Base-by-base conservation (phyloP, 2,888 invertebrate genomes). In the Onthophagus sagittarius region DNA sequence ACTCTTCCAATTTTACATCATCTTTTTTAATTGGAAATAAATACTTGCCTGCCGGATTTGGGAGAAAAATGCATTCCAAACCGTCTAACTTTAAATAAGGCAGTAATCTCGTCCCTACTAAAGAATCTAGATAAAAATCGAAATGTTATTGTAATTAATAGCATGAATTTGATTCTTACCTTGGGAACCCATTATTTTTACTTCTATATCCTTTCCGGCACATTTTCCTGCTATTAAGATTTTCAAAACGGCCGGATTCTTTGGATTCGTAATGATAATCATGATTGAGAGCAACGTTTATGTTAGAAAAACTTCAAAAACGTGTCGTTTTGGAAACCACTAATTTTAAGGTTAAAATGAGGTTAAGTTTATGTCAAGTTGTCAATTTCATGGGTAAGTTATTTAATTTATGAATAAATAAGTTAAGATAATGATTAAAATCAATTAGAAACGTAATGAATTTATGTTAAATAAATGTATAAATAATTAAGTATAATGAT, bases 191-290 rank as follows among this genome's bases (percentile, higher is more conserved):
- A 91, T 86, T 80, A 88, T 86, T 77, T 89, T 87, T 75, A 93
- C 79, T 75, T 87, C 85, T 74, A 90, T 85, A 77, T 88, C 84
- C 80, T 88, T 88, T 76, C 90, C 88, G 0, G 89, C 88, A 77
- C 91, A 88, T 80, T 92, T 91, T 7, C 91, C 90, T 74, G 92
- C 90, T 80, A 94, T 87, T 32, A 94, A 81, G 77, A 95, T 82
- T 84, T 95, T 94, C 76, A 95, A 86, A 15, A 92, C 89, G 15
- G 92, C 89, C 33, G 93, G 93, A 85, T 94, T 95, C 79, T 91
- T 92, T 81, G 91, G 89, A 82, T 94, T 94, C 7, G 93, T 91
- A 77, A 89, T 89, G 77, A 93, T 88, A 82, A 90, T 91, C 67
- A 67, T 67, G 6, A 15, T 32, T 31, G 23, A 23, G 31, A n/a